These are phyloP conservation scores for Catalaphyllia jardinei DNA, from an alignment of 64 coral and sea anemone genomes.

Conservation along the genomic window DNA sequence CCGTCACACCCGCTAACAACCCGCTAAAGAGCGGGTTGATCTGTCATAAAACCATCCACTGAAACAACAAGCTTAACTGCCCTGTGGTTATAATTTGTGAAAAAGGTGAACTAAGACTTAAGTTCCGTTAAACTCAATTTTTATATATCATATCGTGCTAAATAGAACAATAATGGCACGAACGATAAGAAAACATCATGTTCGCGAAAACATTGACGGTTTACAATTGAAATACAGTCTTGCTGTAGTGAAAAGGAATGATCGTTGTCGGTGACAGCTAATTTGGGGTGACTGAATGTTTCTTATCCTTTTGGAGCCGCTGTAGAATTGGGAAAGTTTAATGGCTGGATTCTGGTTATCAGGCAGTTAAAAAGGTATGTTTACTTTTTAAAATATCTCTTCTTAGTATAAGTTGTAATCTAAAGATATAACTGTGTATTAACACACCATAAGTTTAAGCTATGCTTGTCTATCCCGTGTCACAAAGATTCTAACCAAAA, in stretches of 20 bases:
- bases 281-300: too few relatives aligned
- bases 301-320: too few relatives aligned
- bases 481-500: too few relatives aligned
- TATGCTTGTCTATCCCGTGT: too few relatives aligned
- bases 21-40: conserved; percentile 6
- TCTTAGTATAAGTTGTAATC: neutral
- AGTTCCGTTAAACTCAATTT: neutral
- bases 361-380: neutral
- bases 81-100: neutral
- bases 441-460: too few relatives aligned
- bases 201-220: neutral
- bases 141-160: too few relatives aligned
- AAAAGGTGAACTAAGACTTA: neutral
- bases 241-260: neutral
- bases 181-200: neutral
- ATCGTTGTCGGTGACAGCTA: neutral
- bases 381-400: neutral
- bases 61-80: neutral
- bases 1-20: neutral
- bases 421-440: neutral
- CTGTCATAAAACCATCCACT: neutral
- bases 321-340: neutral
- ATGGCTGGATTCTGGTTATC: neutral
- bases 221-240: neutral
- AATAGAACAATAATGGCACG: neutral